Evolutionary conservation across 2,113 vertebrate species (phyloP).

Genomic region (Cricetomys ansorgei): DNA sequence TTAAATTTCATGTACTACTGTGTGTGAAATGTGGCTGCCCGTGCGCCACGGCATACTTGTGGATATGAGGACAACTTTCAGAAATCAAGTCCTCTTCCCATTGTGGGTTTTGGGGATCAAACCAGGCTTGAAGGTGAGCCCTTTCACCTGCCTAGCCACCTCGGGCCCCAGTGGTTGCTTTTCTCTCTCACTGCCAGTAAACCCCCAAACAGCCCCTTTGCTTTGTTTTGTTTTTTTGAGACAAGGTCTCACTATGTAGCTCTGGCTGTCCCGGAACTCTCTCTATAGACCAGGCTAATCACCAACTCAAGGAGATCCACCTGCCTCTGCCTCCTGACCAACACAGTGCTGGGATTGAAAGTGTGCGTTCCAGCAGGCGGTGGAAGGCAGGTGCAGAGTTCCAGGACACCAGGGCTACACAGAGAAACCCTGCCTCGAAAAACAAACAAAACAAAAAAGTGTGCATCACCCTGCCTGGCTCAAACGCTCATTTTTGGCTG

Average conservation of each 20-base stretch:
- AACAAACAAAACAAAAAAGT: no score
- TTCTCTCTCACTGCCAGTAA: background rate
- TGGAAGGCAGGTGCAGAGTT: no score
- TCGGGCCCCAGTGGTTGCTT: background rate
- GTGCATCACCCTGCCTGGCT: background rate
- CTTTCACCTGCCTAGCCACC: background rate
- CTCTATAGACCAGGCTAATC: background rate
- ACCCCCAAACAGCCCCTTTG: background rate
- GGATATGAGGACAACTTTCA: background rate
- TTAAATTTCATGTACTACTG: background rate
- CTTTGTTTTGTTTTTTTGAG: background rate
- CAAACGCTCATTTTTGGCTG: background rate
- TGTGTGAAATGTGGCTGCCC: background rate
- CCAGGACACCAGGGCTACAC: no score
- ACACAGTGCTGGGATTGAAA: background rate
- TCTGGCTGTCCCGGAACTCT: background rate
- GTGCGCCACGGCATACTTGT: background rate
- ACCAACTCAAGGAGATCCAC: background rate
- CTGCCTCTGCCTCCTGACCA: background rate
- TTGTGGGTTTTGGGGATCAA: background rate
- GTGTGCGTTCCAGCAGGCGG: no score
- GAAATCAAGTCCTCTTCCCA: background rate
- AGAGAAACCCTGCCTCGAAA: no score
- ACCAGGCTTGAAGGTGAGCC: background rate
- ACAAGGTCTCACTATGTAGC: background rate